Evolutionary conservation across 2,113 vertebrate genomes (phyloP).

Genomic region (Caloenas nicobarica): DNA sequence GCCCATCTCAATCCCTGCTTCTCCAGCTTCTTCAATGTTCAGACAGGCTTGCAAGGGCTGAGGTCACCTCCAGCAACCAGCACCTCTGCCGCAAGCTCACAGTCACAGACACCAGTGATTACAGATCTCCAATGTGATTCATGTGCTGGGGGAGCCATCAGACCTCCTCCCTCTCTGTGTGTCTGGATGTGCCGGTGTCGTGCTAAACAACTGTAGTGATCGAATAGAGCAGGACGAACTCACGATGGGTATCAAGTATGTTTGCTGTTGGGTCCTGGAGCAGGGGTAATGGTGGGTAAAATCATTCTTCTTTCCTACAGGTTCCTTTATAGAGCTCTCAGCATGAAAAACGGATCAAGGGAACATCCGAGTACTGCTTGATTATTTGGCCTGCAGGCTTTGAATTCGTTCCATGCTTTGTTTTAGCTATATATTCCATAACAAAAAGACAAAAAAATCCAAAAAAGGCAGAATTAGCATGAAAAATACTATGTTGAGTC

Average conservation of each 20-base stretch:
- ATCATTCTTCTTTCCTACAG: neutral
- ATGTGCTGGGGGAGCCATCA: neutral
- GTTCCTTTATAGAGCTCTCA: neutral
- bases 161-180: neutral
- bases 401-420: neutral
- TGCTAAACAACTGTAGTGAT: neutral
- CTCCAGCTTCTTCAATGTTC: neutral
- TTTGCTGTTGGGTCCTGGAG: neutral
- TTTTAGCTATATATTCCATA: neutral
- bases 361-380: neutral
- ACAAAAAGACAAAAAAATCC: neutral
- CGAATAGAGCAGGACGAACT: neutral
- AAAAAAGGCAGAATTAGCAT: neutral
- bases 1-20: neutral
- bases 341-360: neutral
- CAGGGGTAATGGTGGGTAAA: neutral
- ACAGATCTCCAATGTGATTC: neutral
- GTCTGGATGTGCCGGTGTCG: neutral
- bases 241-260: neutral
- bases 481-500: conserved; percentile 6
- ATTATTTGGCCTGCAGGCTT: neutral
- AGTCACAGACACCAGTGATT: neutral
- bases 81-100: neutral
- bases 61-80: neutral
- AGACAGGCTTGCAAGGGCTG: rapidly evolving